phyloP scores from a whole-genome alignment of 92 coral and sea anemone genomes.

The Epizoanthus scotinus region DNA sequence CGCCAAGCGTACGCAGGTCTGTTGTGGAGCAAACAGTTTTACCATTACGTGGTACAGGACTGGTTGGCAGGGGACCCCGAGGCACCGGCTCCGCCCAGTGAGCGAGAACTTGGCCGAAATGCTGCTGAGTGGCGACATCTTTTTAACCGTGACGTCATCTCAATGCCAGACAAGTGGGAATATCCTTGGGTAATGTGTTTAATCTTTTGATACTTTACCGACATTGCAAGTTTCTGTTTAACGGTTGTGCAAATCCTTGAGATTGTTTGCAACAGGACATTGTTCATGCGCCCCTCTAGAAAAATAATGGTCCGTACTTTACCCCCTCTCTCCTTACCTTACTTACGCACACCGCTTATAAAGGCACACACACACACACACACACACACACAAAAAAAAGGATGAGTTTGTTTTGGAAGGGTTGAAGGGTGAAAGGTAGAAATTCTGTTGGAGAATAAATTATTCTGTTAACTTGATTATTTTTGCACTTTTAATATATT shows the following conservation, averaged over 20 bases:
- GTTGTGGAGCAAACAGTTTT: conserved; percentile 97
- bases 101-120: conserved; percentile 78
- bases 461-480: no score
- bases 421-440: no score
- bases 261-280: no score
- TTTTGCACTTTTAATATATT: background rate
- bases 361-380: no score
- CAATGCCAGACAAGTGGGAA: conserved; percentile 99
- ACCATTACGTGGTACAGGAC: conserved; percentile 90
- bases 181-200: conserved; percentile 89
- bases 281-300: no score
- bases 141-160: conserved; percentile 86
- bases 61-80: conserved; percentile 93
- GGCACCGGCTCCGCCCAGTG: conserved; percentile 74
- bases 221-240: background rate
- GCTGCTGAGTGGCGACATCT: conserved; percentile 88
- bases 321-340: no score
- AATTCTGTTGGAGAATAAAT: no score
- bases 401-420: no score
- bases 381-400: no score
- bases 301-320: no score
- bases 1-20: conserved; percentile 98
- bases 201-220: background rate
- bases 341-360: no score
- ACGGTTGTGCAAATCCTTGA: no score